Evolutionary conservation across 2,888 invertebrate genomes (phyloP).

Genomic region (Sericinus montela): DNA sequence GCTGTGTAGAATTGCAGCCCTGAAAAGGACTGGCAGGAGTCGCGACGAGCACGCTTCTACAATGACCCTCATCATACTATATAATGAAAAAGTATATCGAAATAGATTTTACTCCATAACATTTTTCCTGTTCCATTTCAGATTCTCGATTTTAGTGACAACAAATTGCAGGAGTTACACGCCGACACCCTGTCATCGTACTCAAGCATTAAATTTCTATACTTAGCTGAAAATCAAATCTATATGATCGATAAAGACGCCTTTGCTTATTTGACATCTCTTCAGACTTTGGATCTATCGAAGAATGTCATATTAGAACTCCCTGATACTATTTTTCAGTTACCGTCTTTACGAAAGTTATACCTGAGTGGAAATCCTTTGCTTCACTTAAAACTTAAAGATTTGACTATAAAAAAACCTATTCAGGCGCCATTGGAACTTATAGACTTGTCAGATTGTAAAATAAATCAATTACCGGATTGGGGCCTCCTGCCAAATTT

Average conservation of each 20-base stretch:
- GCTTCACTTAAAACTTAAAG: slow-evolving; percentile 51
- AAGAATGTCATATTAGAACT: slow-evolving; percentile 73
- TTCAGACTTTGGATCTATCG: slow-evolving; percentile 78
- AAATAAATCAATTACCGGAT: slow-evolving; percentile 77
- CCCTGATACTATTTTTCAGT: slow-evolving; percentile 71
- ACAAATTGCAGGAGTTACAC: slow-evolving; percentile 73
- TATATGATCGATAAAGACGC: slow-evolving; percentile 74
- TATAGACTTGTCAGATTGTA: slow-evolving; percentile 81
- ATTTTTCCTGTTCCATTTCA: slow-evolving; percentile 36
- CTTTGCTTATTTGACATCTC: slow-evolving; percentile 62
- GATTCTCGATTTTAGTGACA: slow-evolving; percentile 79
- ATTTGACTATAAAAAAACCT: slow-evolving; percentile 66
- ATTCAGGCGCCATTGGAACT: slow-evolving; percentile 78
- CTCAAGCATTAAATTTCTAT: slow-evolving; percentile 73
- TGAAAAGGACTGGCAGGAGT: too few relatives aligned
- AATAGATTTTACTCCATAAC: too few relatives aligned
- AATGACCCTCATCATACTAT: too few relatives aligned
- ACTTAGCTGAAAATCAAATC: slow-evolving; percentile 80
- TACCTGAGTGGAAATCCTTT: slow-evolving; percentile 78
- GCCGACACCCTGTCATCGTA: slow-evolving; percentile 71
- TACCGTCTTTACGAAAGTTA: slow-evolving; percentile 81
- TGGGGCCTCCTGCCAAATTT: slow-evolving; percentile 81
- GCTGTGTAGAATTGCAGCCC: too few relatives aligned
- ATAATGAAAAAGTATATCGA: too few relatives aligned
- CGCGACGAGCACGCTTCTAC: too few relatives aligned